These are phyloP conservation scores for Struthio camelus DNA, from an alignment of 2,113 vertebrate species.

Conservation along the genomic window DNA sequence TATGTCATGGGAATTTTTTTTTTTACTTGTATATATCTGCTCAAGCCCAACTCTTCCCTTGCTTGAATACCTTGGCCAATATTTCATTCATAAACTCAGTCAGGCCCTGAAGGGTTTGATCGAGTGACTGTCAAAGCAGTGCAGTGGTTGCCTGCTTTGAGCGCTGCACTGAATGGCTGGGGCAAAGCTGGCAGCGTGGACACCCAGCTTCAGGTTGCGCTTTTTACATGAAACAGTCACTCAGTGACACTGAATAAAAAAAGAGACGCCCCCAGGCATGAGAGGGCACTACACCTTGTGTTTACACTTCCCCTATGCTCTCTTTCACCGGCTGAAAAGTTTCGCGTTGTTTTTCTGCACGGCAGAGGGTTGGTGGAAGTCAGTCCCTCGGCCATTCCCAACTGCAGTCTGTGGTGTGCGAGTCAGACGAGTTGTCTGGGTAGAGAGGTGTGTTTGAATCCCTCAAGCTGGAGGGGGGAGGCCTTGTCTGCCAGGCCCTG, in stretches of 20 bases:
- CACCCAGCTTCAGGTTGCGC: neutral
- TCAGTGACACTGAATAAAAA: neutral
- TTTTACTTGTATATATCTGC: neutral
- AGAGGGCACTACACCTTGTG: neutral
- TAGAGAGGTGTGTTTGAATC: neutral
- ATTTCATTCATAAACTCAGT: neutral
- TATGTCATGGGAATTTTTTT: neutral
- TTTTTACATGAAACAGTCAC: neutral
- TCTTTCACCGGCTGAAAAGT: neutral
- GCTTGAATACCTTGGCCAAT: neutral
- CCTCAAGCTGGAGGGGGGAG: neutral
- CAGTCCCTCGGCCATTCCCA: neutral
- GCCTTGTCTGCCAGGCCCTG: neutral
- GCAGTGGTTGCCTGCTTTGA: neutral
- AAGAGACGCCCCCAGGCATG: accelerated
- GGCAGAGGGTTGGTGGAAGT: neutral
- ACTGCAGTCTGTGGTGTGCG: neutral
- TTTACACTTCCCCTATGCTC: neutral
- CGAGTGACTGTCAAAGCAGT: neutral
- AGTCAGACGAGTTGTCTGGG: neutral
- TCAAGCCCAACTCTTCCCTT: neutral
- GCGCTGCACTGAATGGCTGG: neutral
- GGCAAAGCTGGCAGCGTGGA: neutral
- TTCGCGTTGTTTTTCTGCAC: neutral
- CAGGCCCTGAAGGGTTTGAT: neutral